phyloP scores from a whole-genome alignment of 1,140 invertebrate genomes.

The Calephelis nemesis region DNA sequence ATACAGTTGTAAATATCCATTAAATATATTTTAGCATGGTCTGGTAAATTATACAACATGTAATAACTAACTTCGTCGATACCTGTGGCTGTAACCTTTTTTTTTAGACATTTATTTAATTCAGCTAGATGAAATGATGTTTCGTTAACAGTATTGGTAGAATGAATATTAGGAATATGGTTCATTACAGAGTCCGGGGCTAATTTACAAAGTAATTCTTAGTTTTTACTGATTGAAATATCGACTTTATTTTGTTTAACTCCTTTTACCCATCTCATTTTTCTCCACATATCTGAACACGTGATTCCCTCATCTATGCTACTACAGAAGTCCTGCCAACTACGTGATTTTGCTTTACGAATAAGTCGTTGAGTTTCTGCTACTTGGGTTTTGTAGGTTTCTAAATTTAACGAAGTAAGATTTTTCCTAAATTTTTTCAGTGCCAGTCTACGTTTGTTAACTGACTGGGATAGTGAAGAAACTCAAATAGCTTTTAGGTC shows the following conservation, averaged over 20 bases:
- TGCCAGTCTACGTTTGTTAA: not conserved
- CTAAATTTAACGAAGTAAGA: not conserved
- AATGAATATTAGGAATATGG: not conserved
- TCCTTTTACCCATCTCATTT: not conserved
- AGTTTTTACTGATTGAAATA: not conserved
- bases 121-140: not conserved
- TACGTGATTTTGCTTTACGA: not conserved
- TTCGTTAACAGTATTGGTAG: not conserved
- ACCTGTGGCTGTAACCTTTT: not conserved
- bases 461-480: not conserved
- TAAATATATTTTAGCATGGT: not conserved
- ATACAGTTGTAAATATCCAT: not conserved
- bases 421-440: not conserved
- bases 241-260: not conserved
- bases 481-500: not conserved
- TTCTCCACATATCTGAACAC: constrained; percentile 6
- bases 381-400: not conserved
- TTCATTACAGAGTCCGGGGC: too few relatives aligned
- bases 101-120: not conserved
- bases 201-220: too few relatives aligned
- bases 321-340: constrained; percentile 1
- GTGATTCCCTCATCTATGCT: not conserved
- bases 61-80: not conserved
- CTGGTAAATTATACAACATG: not conserved
- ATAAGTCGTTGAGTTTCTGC: not conserved